phyloP scores from a whole-genome alignment of 1,140 invertebrate species.

The Vanessa tameamea region DNA sequence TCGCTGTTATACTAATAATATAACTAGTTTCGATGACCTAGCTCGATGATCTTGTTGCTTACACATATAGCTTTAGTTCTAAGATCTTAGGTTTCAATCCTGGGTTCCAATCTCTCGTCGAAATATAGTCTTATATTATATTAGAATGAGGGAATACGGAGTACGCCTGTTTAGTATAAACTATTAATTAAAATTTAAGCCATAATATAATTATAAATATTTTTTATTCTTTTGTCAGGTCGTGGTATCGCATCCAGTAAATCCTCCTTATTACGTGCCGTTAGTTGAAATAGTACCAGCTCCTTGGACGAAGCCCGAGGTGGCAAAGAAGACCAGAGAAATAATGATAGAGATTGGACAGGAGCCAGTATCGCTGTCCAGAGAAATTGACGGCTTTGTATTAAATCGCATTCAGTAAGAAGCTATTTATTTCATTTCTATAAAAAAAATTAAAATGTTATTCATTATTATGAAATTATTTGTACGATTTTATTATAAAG shows the following conservation, averaged over 20 bases:
- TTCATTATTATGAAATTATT: no score
- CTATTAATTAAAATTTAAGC: no score
- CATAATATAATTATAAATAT: neutral
- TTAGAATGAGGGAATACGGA: no score
- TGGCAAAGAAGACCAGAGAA: constrained; percentile 84
- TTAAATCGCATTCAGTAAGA: constrained; percentile 95
- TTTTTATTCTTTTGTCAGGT: constrained; percentile 48
- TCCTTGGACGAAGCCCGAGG: constrained; percentile 90
- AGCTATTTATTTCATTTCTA: constrained; percentile 29
- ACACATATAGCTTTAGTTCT: no score
- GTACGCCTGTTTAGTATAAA: no score
- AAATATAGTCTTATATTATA: no score
- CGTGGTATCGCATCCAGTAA: constrained; percentile 93
- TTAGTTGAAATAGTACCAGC: constrained; percentile 96
- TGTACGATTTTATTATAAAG: no score
- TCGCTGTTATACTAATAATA: no score
- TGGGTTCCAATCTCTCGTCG: no score
- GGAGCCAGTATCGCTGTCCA: constrained; percentile 90
- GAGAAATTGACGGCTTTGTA: constrained; percentile 95
- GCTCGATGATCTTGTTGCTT: no score
- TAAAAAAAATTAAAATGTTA: neutral
- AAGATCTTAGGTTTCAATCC: no score
- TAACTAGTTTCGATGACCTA: no score
- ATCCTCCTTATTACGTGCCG: constrained; percentile 97
- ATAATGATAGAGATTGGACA: constrained; percentile 95